These are phyloP conservation scores for Delia radicum DNA, from an alignment of 1,140 invertebrate genomes.

Conservation along the genomic window DNA sequence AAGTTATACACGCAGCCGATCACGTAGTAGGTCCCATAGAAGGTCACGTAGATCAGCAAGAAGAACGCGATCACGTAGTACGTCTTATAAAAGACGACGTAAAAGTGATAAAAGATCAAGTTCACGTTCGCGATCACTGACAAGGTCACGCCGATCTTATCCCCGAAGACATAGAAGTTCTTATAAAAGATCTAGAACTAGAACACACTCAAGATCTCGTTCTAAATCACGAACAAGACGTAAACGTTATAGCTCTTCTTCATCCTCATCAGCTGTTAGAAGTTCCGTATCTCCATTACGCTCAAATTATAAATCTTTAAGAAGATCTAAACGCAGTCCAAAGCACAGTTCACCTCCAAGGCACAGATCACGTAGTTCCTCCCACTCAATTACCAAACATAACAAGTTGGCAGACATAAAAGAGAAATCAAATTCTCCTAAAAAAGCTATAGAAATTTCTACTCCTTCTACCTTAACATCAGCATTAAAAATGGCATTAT, in stretches of 20 bases:
- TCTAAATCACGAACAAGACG: constrained; percentile 34
- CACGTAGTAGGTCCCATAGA: constrained; percentile 19
- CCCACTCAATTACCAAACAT: not conserved
- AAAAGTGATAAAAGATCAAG: constrained; percentile 59
- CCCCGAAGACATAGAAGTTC: not conserved
- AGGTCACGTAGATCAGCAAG: constrained; percentile 16
- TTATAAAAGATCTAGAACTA: constrained; percentile 35
- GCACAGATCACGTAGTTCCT: not conserved
- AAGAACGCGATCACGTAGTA: constrained; percentile 16
- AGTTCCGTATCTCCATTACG: not conserved
- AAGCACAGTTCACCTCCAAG: not conserved
- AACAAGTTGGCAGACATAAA: not conserved
- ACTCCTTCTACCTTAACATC: not conserved
- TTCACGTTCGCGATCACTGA: constrained; percentile 32
- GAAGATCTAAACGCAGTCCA: not conserved
- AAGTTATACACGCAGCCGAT: constrained; percentile 29
- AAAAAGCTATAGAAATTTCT: not conserved
- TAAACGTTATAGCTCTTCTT: constrained; percentile 32
- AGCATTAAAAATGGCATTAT: not conserved
- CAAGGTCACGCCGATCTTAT: not conserved
- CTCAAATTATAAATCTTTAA: not conserved
- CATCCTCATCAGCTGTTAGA: not conserved
- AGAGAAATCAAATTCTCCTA: constrained; percentile 11
- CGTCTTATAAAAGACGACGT: constrained; percentile 40
- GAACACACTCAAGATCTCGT: constrained; percentile 50